These are phyloP conservation scores for Cuculus canorus DNA, from an alignment of 2,797 vertebrate species.

Conservation along the genomic window DNA sequence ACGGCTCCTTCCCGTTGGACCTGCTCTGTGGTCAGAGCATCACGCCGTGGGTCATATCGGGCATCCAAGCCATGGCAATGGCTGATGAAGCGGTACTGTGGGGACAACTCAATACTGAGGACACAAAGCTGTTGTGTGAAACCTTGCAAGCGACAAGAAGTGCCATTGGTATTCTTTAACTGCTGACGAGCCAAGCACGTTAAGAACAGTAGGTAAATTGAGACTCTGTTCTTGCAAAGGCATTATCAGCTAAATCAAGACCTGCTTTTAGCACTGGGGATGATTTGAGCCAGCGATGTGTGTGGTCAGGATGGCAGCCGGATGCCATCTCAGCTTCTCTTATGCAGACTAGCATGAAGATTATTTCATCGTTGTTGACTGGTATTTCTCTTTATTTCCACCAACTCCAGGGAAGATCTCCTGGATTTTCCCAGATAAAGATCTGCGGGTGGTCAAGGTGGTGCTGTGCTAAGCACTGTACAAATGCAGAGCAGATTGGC, in stretches of 20 bases:
- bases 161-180: not conserved
- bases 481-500: not conserved
- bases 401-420: not conserved
- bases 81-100: not conserved
- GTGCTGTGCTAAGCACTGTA: not conserved
- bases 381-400: not conserved
- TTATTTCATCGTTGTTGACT: not conserved
- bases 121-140: not conserved
- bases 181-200: not conserved
- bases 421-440: not conserved
- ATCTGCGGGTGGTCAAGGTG: not conserved
- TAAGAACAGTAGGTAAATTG: not conserved
- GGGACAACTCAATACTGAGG: accelerated
- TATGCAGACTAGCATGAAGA: not conserved
- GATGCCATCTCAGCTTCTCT: not conserved
- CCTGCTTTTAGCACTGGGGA: not conserved
- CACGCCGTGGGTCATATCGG: accelerated
- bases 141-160: not conserved
- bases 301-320: not conserved
- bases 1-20: not conserved
- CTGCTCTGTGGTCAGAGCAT: not conserved
- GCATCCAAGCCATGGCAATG: accelerated
- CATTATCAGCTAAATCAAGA: not conserved
- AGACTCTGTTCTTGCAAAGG: not conserved
- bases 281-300: not conserved